A percentile compares a stretch with the other conserved stretches of the same genome.
Conservation (phyloP, 2,113 vertebrate species). For the Bungarus multicinctus region DNA sequence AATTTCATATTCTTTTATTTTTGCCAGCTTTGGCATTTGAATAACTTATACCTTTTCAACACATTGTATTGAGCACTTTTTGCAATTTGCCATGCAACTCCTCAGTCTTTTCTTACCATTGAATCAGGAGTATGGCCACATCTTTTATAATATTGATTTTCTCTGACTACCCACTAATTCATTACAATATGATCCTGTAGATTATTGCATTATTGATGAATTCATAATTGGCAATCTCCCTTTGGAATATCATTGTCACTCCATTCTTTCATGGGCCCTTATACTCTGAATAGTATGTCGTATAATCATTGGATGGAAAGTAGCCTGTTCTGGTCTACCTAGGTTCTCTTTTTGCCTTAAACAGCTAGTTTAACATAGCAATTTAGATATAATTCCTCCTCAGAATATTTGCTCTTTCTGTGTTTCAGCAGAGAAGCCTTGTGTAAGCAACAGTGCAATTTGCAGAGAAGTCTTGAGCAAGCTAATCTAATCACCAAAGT, state of each 20-base stretch:
- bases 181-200: not conserved
- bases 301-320: not conserved
- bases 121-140: not conserved
- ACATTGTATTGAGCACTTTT: not conserved
- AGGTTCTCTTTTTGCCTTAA: not conserved
- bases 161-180: not conserved
- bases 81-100: not conserved
- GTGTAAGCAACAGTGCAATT: conserved; percentile 34
- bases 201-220: not conserved
- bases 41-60: not conserved
- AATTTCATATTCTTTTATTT: not conserved
- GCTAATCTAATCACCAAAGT: conserved; percentile 36
- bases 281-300: not conserved
- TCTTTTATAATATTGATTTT: not conserved
- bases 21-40: not conserved
- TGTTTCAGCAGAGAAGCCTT: conserved; percentile 15
- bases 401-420: conserved; percentile 11
- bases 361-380: not conserved
- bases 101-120: not conserved
- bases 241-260: not conserved
- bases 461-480: conserved; percentile 7
- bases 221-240: not conserved
- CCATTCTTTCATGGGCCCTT: not conserved
- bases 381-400: not conserved
- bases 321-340: not conserved